Base-by-base conservation (phyloP, 2,797 vertebrate species). In the Prunella strophiata region DNA sequence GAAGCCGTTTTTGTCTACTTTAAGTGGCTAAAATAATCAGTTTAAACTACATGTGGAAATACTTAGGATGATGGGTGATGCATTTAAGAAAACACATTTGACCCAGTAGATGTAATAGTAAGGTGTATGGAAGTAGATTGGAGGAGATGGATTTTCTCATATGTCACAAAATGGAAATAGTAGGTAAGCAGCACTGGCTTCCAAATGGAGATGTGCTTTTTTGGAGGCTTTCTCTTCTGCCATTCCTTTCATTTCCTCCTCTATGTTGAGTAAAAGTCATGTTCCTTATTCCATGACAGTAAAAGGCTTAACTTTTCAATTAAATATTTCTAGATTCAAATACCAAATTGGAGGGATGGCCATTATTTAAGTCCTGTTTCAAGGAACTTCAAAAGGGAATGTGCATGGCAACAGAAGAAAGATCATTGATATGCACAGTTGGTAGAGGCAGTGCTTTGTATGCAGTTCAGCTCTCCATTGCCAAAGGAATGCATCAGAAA, bases 401-500 rank as follows among this genome's bases (percentile, higher is more conserved):
- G 55, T 13, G 27, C 36, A n/a, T 30, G 81, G 57, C 51, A 71
- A 65, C 38, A 88, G 73, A 16, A 74, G 29, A 85, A 78, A 73
- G 65, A 75, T 91, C 82, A 88, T 89, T 93, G 71, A 47, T 54
- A 73, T 88, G 73, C 94, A 47, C 11, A 78, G 71, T 11, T 78
- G 42, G 70, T 91, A 82, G 76, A 51, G 40, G 55, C 11, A 7
- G 73, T 40, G 67, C 43, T 95, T 95, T 73, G 73, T 94, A 21
- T 73, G 76, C 82, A 38, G 15, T 96, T 96, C 94, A 86, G 66
- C 58, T 70, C 36, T 72, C 36, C 47, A 32, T 67, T 70, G 62
- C 91, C 58, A 84, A 71, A 91, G 32, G 42, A 75, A 54, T 88
- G 42, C 19, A 25, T 81, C 58, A 51, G 36, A 62, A 75, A 80